A percentile compares a stretch with the other conserved stretches of the same genome.
phyloP scores from a whole-genome alignment of 1,140 invertebrate genomes.

The Rhyzopertha dominica region DNA sequence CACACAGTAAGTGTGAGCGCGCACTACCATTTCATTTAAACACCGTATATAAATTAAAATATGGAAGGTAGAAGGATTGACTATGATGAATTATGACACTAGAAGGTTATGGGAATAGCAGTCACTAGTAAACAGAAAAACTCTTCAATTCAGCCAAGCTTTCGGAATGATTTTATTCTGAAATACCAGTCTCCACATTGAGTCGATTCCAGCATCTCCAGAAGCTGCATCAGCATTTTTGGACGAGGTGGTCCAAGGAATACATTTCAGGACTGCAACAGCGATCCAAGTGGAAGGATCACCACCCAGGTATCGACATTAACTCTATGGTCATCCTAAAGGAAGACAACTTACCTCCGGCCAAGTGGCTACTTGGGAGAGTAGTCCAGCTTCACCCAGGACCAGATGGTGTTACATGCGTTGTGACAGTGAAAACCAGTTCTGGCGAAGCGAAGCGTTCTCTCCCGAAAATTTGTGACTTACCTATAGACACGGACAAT shows the following conservation, averaged over 20 bases:
- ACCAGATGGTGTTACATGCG: constrained; percentile 20
- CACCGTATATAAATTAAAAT: constrained; percentile 27
- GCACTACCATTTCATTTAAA: too few species aligned
- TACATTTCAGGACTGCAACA: constrained; percentile 29
- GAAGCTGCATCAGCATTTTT: constrained; percentile 29
- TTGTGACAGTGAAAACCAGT: constrained; percentile 18
- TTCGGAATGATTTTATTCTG: too few species aligned
- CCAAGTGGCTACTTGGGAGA: constrained; percentile 37
- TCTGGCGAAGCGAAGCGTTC: constrained; percentile 10
- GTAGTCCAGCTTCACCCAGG: constrained; percentile 38
- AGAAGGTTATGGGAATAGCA: too few species aligned
- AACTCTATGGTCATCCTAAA: constrained; percentile 28
- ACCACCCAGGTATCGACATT: not conserved
- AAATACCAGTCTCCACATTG: too few species aligned
- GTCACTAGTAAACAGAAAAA: too few species aligned
- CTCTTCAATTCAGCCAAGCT: too few species aligned
- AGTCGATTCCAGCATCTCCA: constrained; percentile 28
- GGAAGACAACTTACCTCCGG: constrained; percentile 26
- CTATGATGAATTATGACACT: too few species aligned
- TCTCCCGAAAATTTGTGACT: constrained; percentile 7
- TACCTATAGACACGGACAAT: constrained; percentile 16
- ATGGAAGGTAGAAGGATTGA: too few species aligned
- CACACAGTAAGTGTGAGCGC: constrained; percentile 24
- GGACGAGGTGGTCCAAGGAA: constrained; percentile 28
- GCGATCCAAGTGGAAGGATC: constrained; percentile 25